Base-by-base conservation (phyloP, 1,140 invertebrate genomes). In the Drosophila navojoa region DNA sequence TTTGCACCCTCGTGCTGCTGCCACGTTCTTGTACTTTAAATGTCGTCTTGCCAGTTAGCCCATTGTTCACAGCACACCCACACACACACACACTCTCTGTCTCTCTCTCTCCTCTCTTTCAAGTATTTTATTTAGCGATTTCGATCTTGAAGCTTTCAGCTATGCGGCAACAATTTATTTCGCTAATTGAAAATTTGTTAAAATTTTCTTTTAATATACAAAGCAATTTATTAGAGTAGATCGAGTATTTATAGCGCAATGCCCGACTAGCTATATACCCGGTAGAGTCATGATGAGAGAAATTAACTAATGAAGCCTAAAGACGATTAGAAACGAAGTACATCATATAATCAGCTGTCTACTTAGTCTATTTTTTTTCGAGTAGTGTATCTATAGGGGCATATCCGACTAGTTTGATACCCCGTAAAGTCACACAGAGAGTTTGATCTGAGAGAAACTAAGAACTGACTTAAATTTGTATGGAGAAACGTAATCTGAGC, bases 141-240 rank as follows among this genome's bases (percentile, higher is more conserved):
- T 32, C 49, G 32, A 59, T 55, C 69, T 66, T 54, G 13, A 16
- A 70, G 54, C 42, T 29, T 10, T 45, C 40, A 16, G 55, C 42
- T n/a, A 13, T 52, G 50, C 50, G 50, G 55, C 55, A 45, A 19
- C 6, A 59, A 72, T 67, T 58, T 67, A 67, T 67, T 47, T 47
- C n/a, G 70, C 47, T 67, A 67, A 72, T 67, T 67, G 35, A 66
- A 71, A 71, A 71, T 71, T 66, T 45, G 54, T 19, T 45, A 15
- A 35, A 53, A 10, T 15, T 54, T 38, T 45, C 42, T 16, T n/a
- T 47, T 1, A n/a, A 15, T 42, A 49, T 13, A 49, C 19, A 45
- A 45, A 38, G 35, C 35, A 38, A 38, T 38, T 38, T 38, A 38
- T 38, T 11, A 38, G 10, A 38, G 35, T 7, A 11, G 10, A 38